phyloP scores from a whole-genome alignment of 2,113 vertebrate species.

The Campylorhamphus procurvoides region DNA sequence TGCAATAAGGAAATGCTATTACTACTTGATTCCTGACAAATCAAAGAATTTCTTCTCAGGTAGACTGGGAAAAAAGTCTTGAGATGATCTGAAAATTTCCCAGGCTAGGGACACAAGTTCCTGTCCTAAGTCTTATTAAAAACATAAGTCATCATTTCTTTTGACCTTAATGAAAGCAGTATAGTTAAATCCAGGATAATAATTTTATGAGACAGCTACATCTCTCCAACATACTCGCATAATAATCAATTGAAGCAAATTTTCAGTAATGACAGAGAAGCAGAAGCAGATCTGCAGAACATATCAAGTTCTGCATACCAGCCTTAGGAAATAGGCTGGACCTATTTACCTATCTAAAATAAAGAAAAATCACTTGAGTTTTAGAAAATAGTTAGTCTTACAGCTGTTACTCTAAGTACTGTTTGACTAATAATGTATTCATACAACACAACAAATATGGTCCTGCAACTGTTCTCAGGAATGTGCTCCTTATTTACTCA shows the following conservation, averaged over 20 bases:
- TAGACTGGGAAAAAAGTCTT: not conserved
- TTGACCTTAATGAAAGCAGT: slow-evolving; percentile 3
- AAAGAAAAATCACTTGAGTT: not conserved
- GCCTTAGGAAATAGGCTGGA: not conserved
- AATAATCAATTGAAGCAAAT: slow-evolving; percentile 1
- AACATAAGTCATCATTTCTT: slow-evolving; percentile 19
- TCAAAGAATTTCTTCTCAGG: not conserved
- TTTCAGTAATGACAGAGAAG: not conserved
- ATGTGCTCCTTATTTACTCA: not conserved
- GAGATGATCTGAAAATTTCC: not conserved
- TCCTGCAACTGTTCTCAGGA: not conserved
- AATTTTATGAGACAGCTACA: not conserved
- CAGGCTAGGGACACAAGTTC: not conserved
- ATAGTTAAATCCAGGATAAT: slow-evolving; percentile 9
- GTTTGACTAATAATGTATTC: not conserved
- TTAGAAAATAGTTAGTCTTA: not conserved
- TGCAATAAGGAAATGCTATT: not conserved
- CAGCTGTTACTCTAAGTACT: not conserved
- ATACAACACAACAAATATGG: not conserved
- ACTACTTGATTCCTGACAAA: not conserved
- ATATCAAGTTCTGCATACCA: not conserved
- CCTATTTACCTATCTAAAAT: no score
- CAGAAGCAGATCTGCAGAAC: not conserved
- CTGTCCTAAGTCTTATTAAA: not conserved
- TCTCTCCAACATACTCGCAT: not conserved